Conservation (phyloP, 2,888 invertebrate genomes). For the Malthinus flaveolus region DNA sequence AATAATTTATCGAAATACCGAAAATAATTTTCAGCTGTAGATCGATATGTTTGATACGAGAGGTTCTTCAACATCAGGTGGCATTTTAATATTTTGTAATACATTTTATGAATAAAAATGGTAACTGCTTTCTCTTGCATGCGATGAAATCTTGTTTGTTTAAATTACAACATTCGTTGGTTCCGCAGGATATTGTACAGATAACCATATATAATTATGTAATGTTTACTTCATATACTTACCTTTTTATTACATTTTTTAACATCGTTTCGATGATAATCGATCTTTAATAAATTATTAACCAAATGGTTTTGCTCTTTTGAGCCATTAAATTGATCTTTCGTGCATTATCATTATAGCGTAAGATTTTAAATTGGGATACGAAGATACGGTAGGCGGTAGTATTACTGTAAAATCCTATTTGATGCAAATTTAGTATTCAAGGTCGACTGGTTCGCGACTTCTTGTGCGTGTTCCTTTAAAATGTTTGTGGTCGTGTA, state of each 20-base stretch:
- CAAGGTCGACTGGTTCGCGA: too few relatives aligned
- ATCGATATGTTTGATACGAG: background rate
- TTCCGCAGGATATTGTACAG: conserved; percentile 26
- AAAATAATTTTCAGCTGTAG: background rate
- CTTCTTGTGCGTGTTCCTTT: too few relatives aligned
- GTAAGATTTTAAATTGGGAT: background rate
- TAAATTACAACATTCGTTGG: conserved; percentile 17
- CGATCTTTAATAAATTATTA: too few relatives aligned
- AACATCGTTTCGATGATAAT: too few relatives aligned
- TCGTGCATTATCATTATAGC: too few relatives aligned
- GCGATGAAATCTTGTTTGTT: conserved; percentile 21
- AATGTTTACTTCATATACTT: conserved; percentile 2
- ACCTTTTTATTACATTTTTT: too few relatives aligned
- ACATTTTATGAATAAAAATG: background rate
- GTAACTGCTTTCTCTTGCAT: conserved; percentile 17
- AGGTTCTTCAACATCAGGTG: background rate
- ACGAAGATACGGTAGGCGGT: background rate
- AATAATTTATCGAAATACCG: too few relatives aligned
- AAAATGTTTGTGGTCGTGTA: too few relatives aligned
- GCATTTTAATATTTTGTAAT: conserved; percentile 1
- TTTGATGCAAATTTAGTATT: too few relatives aligned
- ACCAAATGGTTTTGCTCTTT: too few relatives aligned
- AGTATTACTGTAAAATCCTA: too few relatives aligned
- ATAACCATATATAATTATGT: conserved; percentile 17
- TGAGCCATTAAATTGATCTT: too few relatives aligned